Base-by-base conservation (phyloP, 2,888 invertebrate species). In the Neoaliturus tenellus region DNA sequence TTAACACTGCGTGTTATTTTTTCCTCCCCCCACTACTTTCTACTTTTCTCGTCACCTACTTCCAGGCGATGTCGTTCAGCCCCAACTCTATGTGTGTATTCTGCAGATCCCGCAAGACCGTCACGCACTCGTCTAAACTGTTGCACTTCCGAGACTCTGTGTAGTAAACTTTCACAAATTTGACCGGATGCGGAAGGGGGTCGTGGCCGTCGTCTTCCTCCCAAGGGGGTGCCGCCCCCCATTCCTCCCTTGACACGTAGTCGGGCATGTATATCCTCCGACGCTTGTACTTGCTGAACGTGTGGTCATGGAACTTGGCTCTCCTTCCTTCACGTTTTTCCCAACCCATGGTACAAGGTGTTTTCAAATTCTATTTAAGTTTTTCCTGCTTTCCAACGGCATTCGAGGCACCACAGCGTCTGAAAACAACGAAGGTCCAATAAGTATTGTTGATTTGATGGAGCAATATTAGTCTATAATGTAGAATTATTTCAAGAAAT, bases 41-140 rank as follows among this genome's bases (percentile, higher is more conserved):
- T n/a, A n/a, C n/a, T n/a, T n/a, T n/a, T n/a, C n/a, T n/a, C 62
- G 31, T 28, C 12, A 39, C 71, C 41, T 71, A 71, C 71, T 71
- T 71, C 39, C 41, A 71, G 20, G 35, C 23, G 17, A 71, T 71
- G 23, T 71, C 35, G 17, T 12, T 1, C 14, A 71, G 71, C 0
- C 35, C 35, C 41, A 35, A 39, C 20, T 71, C 41, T 41, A 71
- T 39, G 39, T 71, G 71, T n/a, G 8, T 71, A 23, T 71, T 71
- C 71, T 71, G 71, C 20, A 71, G 10, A 8, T 6, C 23, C 28
- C 20, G 25, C 6, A 71, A 20, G 5, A 35, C 10, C 20, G 35
- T n/a, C 1, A 71, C 39, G n/a, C 71, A 71, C 28, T 71, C 71
- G 1, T 12, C 23, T n/a, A 39, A 20, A 17, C 39, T 71, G 20